These are phyloP conservation scores for Triplophysa siluroides DNA, from an alignment of 2,113 vertebrate species.

Conservation along the genomic window DNA sequence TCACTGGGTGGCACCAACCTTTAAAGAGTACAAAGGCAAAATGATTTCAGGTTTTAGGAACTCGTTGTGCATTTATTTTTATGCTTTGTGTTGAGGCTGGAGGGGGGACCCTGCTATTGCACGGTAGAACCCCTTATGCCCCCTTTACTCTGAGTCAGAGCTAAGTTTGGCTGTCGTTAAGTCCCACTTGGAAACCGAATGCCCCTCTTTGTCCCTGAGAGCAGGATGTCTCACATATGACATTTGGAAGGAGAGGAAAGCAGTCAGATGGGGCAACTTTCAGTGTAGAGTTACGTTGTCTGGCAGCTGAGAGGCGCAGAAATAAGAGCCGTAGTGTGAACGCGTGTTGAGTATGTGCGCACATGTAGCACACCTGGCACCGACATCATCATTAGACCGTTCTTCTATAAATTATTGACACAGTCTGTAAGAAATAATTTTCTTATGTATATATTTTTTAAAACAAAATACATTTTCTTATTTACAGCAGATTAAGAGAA, in stretches of 20 bases:
- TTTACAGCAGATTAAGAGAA: too few relatives aligned
- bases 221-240: conserved; percentile 69
- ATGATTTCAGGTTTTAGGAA: conserved; percentile 18
- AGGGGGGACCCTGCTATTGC: conserved; percentile 27
- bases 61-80: conserved; percentile 39
- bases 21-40: conserved; percentile 19
- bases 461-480: too few relatives aligned
- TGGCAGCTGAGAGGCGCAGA: conserved; percentile 32
- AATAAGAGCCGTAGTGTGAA: conserved; percentile 15
- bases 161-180: conserved; percentile 78
- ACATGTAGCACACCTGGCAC: background rate
- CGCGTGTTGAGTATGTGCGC: conserved; percentile 2
- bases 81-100: background rate
- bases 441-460: background rate
- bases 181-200: conserved; percentile 73
- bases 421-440: background rate
- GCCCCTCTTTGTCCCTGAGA: conserved; percentile 72
- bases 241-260: conserved; percentile 69
- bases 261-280: conserved; percentile 44
- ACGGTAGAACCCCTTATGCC: conserved; percentile 28
- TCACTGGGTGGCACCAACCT: conserved; percentile 6
- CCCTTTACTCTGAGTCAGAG: conserved; percentile 64
- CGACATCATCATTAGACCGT: background rate
- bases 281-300: conserved; percentile 50
- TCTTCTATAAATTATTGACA: conserved; percentile 23